Conservation (phyloP, 2,888 invertebrate genomes). For the Drosophila nr. perissopoda region DNA sequence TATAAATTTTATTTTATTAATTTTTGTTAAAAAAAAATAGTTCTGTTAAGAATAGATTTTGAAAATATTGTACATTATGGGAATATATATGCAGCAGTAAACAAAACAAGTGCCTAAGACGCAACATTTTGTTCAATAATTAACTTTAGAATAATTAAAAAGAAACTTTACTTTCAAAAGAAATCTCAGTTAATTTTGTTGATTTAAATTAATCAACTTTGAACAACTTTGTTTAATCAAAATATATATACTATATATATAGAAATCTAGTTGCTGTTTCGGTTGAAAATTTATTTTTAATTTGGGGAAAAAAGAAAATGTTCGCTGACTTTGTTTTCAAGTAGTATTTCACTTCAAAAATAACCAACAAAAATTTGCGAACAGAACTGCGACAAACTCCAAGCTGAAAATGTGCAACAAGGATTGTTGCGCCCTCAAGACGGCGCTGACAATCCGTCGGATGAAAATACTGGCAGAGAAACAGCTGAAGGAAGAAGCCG, state of each 20-base stretch:
- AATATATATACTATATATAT: background rate
- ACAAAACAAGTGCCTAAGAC: background rate
- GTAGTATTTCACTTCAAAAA: background rate
- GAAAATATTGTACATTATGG: background rate
- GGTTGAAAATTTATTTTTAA: background rate
- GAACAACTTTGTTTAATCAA: background rate
- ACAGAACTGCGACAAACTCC: background rate
- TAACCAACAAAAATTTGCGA: background rate
- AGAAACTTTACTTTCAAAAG: background rate
- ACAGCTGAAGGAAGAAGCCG: conserved; percentile 22
- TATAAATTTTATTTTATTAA: background rate
- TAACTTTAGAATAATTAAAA: background rate
- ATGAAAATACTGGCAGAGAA: conserved; percentile 24
- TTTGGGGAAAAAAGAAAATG: background rate
- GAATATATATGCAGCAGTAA: background rate
- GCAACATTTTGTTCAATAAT: background rate
- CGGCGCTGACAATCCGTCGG: conserved; percentile 44
- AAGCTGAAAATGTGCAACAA: conserved; percentile 51
- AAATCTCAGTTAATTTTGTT: background rate
- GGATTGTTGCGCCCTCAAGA: conserved; percentile 58
- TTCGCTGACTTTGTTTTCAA: background rate
- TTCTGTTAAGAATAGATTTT: background rate
- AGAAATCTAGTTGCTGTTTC: background rate
- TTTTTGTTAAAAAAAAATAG: no score
- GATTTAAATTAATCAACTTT: background rate